These are phyloP conservation scores for Peromyscus eremicus DNA, from an alignment of 2,797 vertebrate species.

Conservation along the genomic window DNA sequence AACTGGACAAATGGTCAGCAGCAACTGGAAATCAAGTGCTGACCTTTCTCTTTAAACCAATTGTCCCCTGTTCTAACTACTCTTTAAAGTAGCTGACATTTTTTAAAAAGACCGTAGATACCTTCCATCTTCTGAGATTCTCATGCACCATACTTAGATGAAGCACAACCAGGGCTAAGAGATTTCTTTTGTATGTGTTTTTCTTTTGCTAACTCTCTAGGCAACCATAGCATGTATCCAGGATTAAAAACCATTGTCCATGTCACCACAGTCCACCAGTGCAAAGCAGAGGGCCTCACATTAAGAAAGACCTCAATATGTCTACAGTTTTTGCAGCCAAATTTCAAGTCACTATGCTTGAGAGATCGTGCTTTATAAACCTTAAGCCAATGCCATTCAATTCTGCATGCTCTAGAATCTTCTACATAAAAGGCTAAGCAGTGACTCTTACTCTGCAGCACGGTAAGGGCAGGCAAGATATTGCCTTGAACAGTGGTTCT, in stretches of 20 bases:
- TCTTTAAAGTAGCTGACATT: conserved; percentile 23
- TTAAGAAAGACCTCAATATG: not conserved
- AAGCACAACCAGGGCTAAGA: not conserved
- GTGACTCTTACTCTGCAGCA: not conserved
- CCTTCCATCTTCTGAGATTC: not conserved
- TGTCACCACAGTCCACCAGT: not conserved
- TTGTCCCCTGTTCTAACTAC: not conserved
- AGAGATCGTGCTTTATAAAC: not conserved
- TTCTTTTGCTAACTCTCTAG: conserved; percentile 5
- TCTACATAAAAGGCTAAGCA: not conserved
- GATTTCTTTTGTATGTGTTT: not conserved
- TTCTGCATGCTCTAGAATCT: not conserved
- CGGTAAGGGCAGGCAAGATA: not conserved
- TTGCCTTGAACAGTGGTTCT: not conserved
- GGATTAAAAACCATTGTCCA: not conserved
- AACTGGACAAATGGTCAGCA: not conserved
- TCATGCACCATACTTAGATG: not conserved
- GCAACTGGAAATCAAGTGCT: not conserved
- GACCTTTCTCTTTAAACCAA: not conserved
- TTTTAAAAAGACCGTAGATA: not conserved
- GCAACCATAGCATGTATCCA: not conserved
- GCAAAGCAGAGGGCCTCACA: not conserved
- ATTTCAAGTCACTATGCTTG: not conserved
- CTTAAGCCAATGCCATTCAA: not conserved
- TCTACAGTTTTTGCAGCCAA: not conserved